These are phyloP conservation scores for Pseudococcus viburni DNA, from an alignment of 2,888 invertebrate species.

Conservation along the genomic window DNA sequence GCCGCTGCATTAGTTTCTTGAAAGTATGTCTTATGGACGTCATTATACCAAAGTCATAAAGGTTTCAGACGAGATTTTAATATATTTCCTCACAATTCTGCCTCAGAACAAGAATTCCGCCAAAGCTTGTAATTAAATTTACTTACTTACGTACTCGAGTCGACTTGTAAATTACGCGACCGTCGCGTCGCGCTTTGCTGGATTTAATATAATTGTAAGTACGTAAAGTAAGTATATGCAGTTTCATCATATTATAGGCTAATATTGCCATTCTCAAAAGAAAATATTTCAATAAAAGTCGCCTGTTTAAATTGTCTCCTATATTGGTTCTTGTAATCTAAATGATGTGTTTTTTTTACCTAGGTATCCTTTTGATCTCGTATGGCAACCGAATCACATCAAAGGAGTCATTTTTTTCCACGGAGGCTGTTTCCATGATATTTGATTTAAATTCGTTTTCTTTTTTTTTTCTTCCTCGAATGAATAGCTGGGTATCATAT, in stretches of 20 bases:
- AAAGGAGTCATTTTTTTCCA: not conserved
- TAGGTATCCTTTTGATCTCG: slow-evolving; percentile 7
- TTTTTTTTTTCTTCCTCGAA: not conserved
- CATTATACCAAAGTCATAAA: slow-evolving; percentile 44
- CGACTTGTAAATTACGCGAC: slow-evolving; percentile 17
- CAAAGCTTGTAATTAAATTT: slow-evolving; percentile 52
- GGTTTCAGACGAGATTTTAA: slow-evolving; percentile 53
- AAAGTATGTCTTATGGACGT: slow-evolving; percentile 51
- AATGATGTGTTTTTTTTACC: not conserved
- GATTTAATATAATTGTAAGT: slow-evolving; percentile 30
- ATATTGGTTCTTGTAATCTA: slow-evolving; percentile 39
- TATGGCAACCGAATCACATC: not conserved
- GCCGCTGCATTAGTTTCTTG: slow-evolving; percentile 7
- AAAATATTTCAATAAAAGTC: slow-evolving; percentile 41
- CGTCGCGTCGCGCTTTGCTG: not conserved
- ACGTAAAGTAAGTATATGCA: not conserved
- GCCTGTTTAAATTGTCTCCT: slow-evolving; percentile 21
- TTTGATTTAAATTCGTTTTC: slow-evolving; percentile 50
- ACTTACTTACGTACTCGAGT: not conserved
- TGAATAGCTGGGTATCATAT: slow-evolving; percentile 40
- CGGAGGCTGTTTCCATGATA: slow-evolving; percentile 7
- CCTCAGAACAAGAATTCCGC: slow-evolving; percentile 32
- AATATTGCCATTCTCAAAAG: slow-evolving; percentile 43
- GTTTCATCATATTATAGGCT: not conserved
- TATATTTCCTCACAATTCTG: slow-evolving; percentile 41